A percentile compares a stretch with the other conserved stretches of the same genome.
Evolutionary conservation across 2,797 vertebrate genomes (phyloP).

Genomic region (Dendrocincla fuliginosa): DNA sequence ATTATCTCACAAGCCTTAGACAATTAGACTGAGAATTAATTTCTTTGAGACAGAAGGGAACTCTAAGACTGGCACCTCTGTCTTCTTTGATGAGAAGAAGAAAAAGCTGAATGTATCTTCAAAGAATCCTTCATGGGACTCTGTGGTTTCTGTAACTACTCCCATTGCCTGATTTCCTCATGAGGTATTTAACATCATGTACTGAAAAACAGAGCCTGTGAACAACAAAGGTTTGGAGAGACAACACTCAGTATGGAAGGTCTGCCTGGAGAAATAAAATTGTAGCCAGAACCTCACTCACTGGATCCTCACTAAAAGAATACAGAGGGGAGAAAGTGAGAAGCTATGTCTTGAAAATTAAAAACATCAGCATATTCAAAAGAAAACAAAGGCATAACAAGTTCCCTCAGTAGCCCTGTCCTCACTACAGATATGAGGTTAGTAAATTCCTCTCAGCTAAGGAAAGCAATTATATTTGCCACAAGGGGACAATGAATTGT

Average conservation of each 20-base stretch:
- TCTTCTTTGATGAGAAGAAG: neutral
- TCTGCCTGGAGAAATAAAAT: conserved; percentile 26
- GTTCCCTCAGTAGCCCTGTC: neutral
- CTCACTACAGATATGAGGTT: neutral
- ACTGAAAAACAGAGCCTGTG: conserved; percentile 15
- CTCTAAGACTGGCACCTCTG: neutral
- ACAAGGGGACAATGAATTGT: neutral
- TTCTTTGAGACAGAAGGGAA: neutral
- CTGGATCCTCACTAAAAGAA: neutral
- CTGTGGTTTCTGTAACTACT: neutral
- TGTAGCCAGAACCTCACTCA: neutral
- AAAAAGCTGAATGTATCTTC: neutral
- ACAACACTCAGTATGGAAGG: conserved; percentile 7
- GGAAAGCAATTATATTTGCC: neutral
- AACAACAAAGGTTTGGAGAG: conserved; percentile 47
- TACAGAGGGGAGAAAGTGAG: conserved; percentile 36
- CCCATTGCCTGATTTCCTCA: conserved; percentile 12
- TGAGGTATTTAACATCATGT: neutral
- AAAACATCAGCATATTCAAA: conserved; percentile 2
- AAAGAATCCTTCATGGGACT: neutral
- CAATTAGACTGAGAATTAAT: neutral
- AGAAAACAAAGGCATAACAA: neutral
- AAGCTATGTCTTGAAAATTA: neutral
- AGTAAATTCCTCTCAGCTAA: neutral
- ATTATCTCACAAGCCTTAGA: neutral